Conservation (phyloP, 2,888 invertebrate species). For the Latheticus oryzae region DNA sequence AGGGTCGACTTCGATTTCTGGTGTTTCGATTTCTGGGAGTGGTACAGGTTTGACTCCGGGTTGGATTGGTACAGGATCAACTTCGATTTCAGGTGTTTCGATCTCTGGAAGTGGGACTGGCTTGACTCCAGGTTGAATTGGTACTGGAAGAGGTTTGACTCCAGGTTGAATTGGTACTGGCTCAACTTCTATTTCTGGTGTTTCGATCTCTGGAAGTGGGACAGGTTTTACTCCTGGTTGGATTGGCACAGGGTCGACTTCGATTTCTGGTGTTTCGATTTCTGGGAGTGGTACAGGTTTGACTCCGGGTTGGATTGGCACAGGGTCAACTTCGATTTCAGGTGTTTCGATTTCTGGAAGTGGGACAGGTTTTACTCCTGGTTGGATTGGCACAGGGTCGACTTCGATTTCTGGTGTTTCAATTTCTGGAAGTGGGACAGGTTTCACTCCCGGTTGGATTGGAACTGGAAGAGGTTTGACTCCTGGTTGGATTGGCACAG, state of each 20-base stretch:
- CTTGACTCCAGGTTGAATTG: slow-evolving; percentile 9
- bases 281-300: slow-evolving; percentile 18
- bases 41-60: too few relatives aligned
- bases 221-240: slow-evolving; percentile 10
- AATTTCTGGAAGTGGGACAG: slow-evolving; percentile 15
- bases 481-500: neutral
- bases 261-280: slow-evolving; percentile 15
- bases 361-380: slow-evolving; percentile 8
- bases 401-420: slow-evolving; percentile 24
- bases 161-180: slow-evolving; percentile 6
- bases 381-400: slow-evolving; percentile 8
- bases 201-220: slow-evolving; percentile 11
- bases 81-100: too few relatives aligned
- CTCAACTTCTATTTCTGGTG: slow-evolving; percentile 10
- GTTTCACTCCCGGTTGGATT: slow-evolving; percentile 24
- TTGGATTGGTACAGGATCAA: too few relatives aligned
- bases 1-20: too few relatives aligned
- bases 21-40: too few relatives aligned
- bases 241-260: slow-evolving; percentile 7
- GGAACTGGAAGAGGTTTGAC: slow-evolving; percentile 8
- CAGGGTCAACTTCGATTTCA: neutral
- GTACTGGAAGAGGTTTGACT: slow-evolving; percentile 1
- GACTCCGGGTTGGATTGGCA: slow-evolving; percentile 8
- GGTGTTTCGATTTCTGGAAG: slow-evolving; percentile 1
- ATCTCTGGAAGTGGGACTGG: too few relatives aligned